Percentiles rank a stretch among this genome's conserved stretches.
Conservation (phyloP, 2,113 vertebrate species). For the Hydropotes inermis region DNA sequence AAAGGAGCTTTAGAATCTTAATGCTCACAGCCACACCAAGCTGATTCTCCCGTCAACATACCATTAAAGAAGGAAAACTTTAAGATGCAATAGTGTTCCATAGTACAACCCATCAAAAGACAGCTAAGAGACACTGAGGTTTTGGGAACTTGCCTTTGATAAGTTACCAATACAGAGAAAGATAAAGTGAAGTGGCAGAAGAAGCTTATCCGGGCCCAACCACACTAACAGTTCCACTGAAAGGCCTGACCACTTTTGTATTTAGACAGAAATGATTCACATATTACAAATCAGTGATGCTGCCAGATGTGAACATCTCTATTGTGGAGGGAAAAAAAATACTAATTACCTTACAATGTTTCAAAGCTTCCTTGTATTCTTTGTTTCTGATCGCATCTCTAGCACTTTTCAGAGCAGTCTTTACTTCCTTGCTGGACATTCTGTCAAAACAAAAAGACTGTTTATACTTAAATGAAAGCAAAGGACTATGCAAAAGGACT, state of each 20-base stretch:
- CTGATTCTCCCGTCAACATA: neutral
- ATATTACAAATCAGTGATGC: neutral
- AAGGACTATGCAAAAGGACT: neutral
- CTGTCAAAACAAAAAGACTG: slow-evolving; percentile 40
- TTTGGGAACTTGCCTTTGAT: neutral
- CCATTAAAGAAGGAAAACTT: slow-evolving; percentile 1
- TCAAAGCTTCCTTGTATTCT: slow-evolving; percentile 96
- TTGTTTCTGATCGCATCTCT: slow-evolving; percentile 97
- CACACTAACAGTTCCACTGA: neutral
- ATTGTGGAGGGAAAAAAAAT: neutral
- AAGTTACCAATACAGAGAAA: neutral
- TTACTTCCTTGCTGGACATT: slow-evolving; percentile 97
- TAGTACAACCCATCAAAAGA: neutral
- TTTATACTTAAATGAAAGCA: neutral
- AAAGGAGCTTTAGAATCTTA: neutral
- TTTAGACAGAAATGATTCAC: neutral
- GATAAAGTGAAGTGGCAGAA: neutral
- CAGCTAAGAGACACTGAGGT: neutral
- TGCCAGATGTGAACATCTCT: neutral
- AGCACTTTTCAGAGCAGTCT: slow-evolving; percentile 92
- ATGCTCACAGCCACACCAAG: neutral
- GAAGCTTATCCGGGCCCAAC: neutral
- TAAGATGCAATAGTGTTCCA: neutral
- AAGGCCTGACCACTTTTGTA: neutral
- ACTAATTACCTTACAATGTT: slow-evolving; percentile 94